Base-by-base conservation (phyloP, 2,888 invertebrate genomes). In the Spialia ferax region DNA sequence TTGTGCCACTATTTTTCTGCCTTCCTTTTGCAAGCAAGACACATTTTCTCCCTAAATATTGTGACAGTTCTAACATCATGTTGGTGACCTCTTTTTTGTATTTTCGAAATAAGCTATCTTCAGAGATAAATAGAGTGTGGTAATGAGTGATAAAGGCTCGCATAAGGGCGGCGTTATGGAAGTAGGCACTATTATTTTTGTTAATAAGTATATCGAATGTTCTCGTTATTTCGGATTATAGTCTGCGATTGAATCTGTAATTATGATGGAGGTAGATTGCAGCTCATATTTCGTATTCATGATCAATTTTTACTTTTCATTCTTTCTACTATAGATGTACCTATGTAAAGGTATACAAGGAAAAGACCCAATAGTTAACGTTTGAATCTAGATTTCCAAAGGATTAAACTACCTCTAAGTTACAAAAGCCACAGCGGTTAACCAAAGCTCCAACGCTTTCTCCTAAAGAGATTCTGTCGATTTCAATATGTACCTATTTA, bases 401-500 rank as follows among this genome's bases (percentile, higher is more conserved):
- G 61, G 61, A 62, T 62, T 62, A 52, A 22, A 45, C 35, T 15
- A 26, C 50, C 50, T 52, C 35, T 52, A 35, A 62, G 61, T 62
- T 52, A 52, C 61, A 32, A 62, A 50, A 62, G 50, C 61, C 60
- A 23, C 61, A 15, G 61, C 22, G 61, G 61, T 62, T 52, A 52
- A 35, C 61, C 61, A 29, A 11, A 62, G 50, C 26, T 52, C 29
- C 22, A 62, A 18, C 26, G 26, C 26, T 6, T 26, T 26, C 26
- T 26, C 26, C 26, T 26, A 26, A 26, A 26, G 26, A 26, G 26
- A 26, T 26, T 26, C 6, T 26, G 26, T 26, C 26, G 26, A 26
- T 26, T 26, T 26, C 3, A 26, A 26, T 26, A 5, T 26, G 26
- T 3, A 26, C 26, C 50, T 29, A 26, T 26, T 26, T 26, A 26